Evolutionary conservation across 2,113 vertebrate genomes (phyloP).

Genomic region (Phalacrocorax pelagicus): DNA sequence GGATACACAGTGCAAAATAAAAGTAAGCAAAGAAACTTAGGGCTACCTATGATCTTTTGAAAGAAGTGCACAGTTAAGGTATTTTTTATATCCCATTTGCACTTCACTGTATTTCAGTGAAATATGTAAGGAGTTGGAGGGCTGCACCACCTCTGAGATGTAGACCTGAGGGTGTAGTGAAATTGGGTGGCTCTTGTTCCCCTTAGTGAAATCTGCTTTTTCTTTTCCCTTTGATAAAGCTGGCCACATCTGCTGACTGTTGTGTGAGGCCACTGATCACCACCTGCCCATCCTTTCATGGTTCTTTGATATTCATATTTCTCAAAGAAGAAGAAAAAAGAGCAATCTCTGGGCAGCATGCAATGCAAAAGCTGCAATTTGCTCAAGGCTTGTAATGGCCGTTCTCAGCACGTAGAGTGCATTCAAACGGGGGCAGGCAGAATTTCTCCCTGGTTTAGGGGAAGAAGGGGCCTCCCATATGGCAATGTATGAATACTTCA

Average conservation of each 20-base stretch:
- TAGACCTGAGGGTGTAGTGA: not conserved
- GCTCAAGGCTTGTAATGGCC: not conserved
- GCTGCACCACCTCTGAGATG: fast-evolving
- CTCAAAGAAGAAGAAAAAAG: not conserved
- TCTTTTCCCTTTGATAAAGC: not conserved
- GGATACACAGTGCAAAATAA: not conserved
- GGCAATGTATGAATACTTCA: not conserved
- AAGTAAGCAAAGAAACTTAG: not conserved
- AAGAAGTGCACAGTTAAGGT: not conserved
- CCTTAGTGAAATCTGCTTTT: not conserved
- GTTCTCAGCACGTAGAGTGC: not conserved
- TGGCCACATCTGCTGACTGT: not conserved
- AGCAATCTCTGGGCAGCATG: not conserved
- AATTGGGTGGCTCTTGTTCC: not conserved
- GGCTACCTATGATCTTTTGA: not conserved
- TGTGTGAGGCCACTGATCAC: not conserved
- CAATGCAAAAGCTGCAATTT: not conserved
- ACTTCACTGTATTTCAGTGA: not conserved
- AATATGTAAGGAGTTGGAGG: not conserved
- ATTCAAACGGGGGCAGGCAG: not conserved
- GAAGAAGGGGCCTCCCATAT: not conserved
- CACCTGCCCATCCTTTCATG: not conserved
- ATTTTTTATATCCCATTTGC: not conserved
- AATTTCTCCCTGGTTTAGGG: not conserved
- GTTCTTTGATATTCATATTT: not conserved